Evolutionary conservation across 2,888 invertebrate species (phyloP).

Genomic region (Caenorhabditis auriculariae): DNA sequence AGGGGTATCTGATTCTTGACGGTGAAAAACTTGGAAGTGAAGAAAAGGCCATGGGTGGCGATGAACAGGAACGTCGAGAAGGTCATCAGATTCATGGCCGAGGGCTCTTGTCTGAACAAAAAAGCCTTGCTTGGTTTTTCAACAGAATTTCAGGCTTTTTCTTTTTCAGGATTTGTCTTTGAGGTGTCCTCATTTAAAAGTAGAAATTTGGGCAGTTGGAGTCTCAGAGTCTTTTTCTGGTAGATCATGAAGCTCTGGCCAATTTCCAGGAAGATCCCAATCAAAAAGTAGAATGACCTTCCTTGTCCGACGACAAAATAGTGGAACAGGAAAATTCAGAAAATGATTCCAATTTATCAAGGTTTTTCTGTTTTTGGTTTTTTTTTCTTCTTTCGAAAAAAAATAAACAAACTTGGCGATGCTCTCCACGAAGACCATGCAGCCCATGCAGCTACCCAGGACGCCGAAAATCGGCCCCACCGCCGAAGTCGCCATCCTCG

Average conservation of each 20-base stretch:
- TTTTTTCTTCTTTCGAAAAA: not conserved
- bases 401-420: slow-evolving; percentile 57
- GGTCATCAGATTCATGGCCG: slow-evolving; percentile 91
- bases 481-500: slow-evolving; percentile 19
- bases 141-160: not conserved
- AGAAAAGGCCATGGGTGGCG: slow-evolving; percentile 82
- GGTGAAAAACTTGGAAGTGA: slow-evolving; percentile 78
- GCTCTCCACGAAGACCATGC: slow-evolving; percentile 62
- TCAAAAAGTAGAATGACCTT: too few species aligned
- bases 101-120: slow-evolving; percentile 78
- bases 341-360: not conserved
- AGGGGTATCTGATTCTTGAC: slow-evolving; percentile 73
- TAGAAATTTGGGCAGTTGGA: too few species aligned
- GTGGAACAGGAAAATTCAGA: too few species aligned
- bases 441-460: slow-evolving; percentile 60
- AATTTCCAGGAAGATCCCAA: too few species aligned
- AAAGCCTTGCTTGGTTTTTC: not conserved
- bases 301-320: too few species aligned
- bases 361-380: not conserved
- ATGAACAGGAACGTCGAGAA: slow-evolving; percentile 91
- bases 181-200: not conserved
- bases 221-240: too few species aligned
- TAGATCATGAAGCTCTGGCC: slow-evolving; percentile 2
- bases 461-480: slow-evolving; percentile 36
- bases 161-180: not conserved